Evolutionary conservation across 2,797 vertebrate genomes (phyloP).

Genomic region (Chrysocyon brachyurus): DNA sequence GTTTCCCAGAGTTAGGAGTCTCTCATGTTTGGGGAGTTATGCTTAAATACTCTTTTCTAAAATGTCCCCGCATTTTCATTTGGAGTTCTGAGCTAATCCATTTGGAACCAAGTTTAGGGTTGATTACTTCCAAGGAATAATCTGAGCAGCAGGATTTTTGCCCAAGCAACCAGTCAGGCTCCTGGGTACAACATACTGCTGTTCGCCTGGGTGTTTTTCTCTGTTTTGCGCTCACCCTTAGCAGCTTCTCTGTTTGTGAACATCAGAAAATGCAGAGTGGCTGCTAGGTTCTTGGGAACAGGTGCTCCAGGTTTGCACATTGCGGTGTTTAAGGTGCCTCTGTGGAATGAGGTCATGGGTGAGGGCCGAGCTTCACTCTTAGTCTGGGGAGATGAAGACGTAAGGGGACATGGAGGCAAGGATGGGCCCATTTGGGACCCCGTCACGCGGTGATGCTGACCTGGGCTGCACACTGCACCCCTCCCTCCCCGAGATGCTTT

Average conservation of each 20-base stretch:
- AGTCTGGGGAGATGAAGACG: not conserved
- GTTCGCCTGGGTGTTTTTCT: not conserved
- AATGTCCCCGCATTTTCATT: not conserved
- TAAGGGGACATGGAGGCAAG: not conserved
- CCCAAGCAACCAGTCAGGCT: not conserved
- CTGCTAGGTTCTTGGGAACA: not conserved
- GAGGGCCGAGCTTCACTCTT: not conserved
- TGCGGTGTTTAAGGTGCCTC: not conserved
- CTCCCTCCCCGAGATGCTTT: not conserved
- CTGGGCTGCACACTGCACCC: not conserved
- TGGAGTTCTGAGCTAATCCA: conserved; percentile 6
- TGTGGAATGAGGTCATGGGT: not conserved
- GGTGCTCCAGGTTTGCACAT: too few relatives aligned
- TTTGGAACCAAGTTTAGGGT: not conserved
- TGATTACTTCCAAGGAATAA: not conserved
- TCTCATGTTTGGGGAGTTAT: not conserved
- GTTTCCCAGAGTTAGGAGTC: too few relatives aligned
- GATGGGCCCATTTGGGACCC: too few relatives aligned
- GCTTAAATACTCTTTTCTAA: conserved; percentile 56
- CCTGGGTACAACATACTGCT: not conserved
- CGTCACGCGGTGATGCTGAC: too few relatives aligned
- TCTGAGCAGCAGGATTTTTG: not conserved
- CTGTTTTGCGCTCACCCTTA: not conserved
- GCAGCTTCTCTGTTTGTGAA: not conserved
- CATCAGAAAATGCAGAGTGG: not conserved